A percentile compares a stretch with the other conserved stretches of the same genome.
Conservation (phyloP, 2,113 vertebrate genomes). For the Carassius gibelio region DNA sequence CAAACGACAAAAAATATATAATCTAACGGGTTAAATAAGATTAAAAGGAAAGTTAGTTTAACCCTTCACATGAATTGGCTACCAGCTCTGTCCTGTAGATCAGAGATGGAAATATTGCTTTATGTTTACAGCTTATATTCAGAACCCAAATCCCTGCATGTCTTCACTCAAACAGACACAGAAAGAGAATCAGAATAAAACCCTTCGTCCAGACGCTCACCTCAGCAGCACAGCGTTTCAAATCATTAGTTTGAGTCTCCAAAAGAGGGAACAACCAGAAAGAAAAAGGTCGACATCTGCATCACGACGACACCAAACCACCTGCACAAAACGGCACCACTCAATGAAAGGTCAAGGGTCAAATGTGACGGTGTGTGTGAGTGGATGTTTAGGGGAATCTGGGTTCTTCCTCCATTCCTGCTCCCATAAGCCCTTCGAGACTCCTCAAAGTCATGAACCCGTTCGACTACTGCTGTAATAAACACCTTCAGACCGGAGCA, state of each 20-base stretch:
- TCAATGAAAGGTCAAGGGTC: slow-evolving; percentile 50
- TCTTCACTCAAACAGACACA: slow-evolving; percentile 33
- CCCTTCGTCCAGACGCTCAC: background rate
- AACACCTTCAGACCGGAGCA: background rate
- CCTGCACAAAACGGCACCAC: slow-evolving; percentile 72
- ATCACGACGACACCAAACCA: slow-evolving; percentile 70
- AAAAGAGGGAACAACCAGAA: slow-evolving; percentile 59
- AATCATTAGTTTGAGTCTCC: background rate
- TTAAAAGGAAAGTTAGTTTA: background rate
- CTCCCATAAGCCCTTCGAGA: background rate
- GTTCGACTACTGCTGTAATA: slow-evolving; percentile 22
- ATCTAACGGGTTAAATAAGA: background rate
- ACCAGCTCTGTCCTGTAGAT: slow-evolving; percentile 12
- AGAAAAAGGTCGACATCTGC: slow-evolving; percentile 53
- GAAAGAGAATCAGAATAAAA: background rate
- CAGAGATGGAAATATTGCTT: slow-evolving; percentile 31
- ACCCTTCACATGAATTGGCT: background rate
- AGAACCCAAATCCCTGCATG: background rate
- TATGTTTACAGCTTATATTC: background rate
- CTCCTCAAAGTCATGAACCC: background rate
- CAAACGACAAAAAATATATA: background rate
- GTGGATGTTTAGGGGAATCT: too few relatives aligned
- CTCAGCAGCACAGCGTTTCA: background rate
- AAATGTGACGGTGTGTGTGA: background rate
- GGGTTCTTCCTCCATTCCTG: background rate